A percentile compares a stretch with the other conserved stretches of the same genome.
These are phyloP conservation scores for Paramormyrops kingsleyae DNA, from an alignment of 2,113 vertebrate species.

Conservation along the genomic window DNA sequence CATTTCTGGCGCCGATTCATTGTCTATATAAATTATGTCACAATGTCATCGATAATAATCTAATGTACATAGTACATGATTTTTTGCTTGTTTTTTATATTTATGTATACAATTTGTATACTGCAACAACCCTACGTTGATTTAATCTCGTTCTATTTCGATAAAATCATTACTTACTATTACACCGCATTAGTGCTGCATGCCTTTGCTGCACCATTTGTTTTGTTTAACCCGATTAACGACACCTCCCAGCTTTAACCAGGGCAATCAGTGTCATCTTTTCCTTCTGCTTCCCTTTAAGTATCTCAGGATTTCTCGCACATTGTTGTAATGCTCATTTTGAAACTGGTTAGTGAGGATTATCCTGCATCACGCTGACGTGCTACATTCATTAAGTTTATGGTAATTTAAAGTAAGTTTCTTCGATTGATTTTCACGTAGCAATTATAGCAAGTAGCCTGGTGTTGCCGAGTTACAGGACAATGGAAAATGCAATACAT, in stretches of 20 bases:
- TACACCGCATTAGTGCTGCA: not conserved
- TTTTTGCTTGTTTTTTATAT: not conserved
- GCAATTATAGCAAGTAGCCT: not conserved
- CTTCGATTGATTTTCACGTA: not conserved
- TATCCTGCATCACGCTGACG: not conserved
- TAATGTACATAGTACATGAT: not conserved
- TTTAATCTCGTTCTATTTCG: not conserved
- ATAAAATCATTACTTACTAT: not conserved
- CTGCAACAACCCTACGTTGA: not conserved
- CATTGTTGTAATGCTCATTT: not conserved
- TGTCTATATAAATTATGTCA: not conserved
- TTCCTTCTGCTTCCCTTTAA: not conserved
- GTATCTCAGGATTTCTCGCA: not conserved
- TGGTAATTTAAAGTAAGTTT: not conserved
- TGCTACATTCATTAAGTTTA: not conserved
- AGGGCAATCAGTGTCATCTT: not conserved
- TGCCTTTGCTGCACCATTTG: not conserved
- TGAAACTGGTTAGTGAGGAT: not conserved
- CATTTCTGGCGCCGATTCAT: not conserved
- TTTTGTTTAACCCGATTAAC: not conserved
- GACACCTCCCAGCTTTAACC: not conserved
- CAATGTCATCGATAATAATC: not conserved
- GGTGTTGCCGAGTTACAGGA: not conserved
- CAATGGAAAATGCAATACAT: not conserved
- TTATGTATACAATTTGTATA: not conserved